Conservation (phyloP, 1,140 invertebrate genomes). For the Penaeus indicus region DNA sequence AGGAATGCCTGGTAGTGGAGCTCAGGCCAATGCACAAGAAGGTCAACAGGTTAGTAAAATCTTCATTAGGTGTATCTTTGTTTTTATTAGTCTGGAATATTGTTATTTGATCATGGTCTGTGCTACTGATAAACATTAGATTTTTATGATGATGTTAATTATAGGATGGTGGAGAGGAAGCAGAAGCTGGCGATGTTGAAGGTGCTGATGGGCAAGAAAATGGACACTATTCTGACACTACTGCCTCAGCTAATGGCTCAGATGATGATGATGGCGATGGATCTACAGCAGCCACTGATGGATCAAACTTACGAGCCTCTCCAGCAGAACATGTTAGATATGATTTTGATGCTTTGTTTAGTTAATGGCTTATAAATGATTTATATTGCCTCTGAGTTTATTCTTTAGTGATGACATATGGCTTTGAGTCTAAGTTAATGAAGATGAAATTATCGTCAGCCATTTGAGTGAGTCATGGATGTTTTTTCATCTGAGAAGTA, state of each 20-base stretch:
- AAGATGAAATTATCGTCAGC: too few species aligned
- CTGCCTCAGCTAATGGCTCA: constrained; percentile 86
- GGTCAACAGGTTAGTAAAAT: constrained; percentile 59
- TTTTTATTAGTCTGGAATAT: neutral
- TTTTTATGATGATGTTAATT: neutral
- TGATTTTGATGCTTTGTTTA: neutral
- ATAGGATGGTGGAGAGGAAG: constrained; percentile 63
- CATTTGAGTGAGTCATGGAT: too few species aligned
- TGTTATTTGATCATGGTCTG: neutral
- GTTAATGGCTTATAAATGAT: neutral
- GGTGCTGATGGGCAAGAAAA: constrained; percentile 67
- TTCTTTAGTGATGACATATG: too few species aligned
- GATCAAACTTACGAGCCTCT: constrained; percentile 82
- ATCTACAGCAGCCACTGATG: constrained; percentile 93
- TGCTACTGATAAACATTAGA: neutral
- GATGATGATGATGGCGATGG: constrained; percentile 97
- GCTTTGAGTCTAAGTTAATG: too few species aligned
- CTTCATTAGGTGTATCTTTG: neutral
- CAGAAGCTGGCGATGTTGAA: constrained; percentile 62
- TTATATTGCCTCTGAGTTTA: neutral
- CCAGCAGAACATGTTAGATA: constrained; percentile 81
- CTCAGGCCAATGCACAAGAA: constrained; percentile 65
- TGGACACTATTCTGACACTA: constrained; percentile 83
- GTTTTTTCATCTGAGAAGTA: too few species aligned
- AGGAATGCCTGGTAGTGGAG: constrained; percentile 67